Percentiles rank a stretch among this genome's conserved stretches.
Conservation (phyloP, 2,888 invertebrate species). For the Eudasyphora cyanicolor region DNA sequence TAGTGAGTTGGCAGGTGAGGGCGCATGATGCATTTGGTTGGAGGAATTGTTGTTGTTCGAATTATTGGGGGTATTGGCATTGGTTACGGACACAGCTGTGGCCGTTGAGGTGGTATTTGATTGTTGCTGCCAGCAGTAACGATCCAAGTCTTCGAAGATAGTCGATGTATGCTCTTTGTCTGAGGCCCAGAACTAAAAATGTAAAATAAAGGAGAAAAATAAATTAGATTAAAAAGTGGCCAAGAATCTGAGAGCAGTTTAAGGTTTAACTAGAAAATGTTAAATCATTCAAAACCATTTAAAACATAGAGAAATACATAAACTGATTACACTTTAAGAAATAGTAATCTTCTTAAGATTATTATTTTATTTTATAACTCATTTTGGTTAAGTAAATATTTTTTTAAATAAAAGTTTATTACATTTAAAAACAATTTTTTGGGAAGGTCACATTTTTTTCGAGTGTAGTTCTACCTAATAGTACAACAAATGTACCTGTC, state of each 20-base stretch:
- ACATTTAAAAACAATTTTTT: too few species aligned
- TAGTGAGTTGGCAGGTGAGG: constrained; percentile 81
- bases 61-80: constrained; percentile 79
- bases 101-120: constrained; percentile 74
- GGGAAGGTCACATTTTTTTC: too few species aligned
- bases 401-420: too few species aligned
- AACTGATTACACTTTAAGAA: too few species aligned
- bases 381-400: too few species aligned
- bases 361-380: too few species aligned
- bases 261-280: neutral
- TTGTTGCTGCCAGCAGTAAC: constrained; percentile 90
- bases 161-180: constrained; percentile 85
- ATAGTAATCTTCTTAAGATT: too few species aligned
- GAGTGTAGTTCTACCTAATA: constrained; percentile 13
- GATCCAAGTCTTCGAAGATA: constrained; percentile 91
- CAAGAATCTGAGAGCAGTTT: neutral
- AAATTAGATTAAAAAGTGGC: constrained; percentile 6
- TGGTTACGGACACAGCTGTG: constrained; percentile 40
- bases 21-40: constrained; percentile 70
- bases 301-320: neutral
- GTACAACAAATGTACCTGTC: constrained; percentile 66
- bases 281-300: neutral
- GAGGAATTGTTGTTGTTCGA: constrained; percentile 79
- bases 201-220: neutral
- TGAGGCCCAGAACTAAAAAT: constrained; percentile 78